Percentiles rank a stretch among this genome's conserved stretches.
Evolutionary conservation across 1,140 invertebrate genomes (phyloP).

Genomic region (Campoletis sonorensis): DNA sequence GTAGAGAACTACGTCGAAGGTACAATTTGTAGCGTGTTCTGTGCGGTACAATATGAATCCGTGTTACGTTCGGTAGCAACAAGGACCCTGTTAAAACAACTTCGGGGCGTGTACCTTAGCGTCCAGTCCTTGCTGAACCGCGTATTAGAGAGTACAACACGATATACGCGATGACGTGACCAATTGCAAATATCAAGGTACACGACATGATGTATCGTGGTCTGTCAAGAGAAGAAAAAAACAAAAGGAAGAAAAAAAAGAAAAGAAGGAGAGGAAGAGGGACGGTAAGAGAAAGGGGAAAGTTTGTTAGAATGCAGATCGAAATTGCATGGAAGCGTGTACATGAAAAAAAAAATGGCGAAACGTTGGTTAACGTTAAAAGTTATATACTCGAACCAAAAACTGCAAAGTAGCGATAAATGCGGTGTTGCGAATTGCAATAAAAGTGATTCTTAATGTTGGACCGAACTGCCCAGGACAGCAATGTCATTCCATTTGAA

Average conservation of each 20-base stretch:
- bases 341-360: neutral
- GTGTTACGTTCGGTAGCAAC: neutral
- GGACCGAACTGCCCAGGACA: no score
- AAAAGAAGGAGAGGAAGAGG: neutral
- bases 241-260: neutral
- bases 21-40: neutral
- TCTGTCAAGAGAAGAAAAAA: neutral
- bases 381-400: no score
- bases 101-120: constrained; percentile 1
- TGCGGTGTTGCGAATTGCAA: no score
- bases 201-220: neutral
- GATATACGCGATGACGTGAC: constrained; percentile 10
- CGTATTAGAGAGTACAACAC: neutral
- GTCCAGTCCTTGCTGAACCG: neutral
- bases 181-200: constrained; percentile 13
- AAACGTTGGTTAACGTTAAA: no score
- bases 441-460: no score
- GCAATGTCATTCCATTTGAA: no score
- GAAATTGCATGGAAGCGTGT: neutral
- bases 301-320: no score
- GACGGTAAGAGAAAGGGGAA: neutral
- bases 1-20: constrained; percentile 2
- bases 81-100: neutral
- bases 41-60: neutral
- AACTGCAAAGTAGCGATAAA: no score